Evolutionary conservation across 2,113 vertebrate genomes (phyloP).

Genomic region (Otocyon megalotis): DNA sequence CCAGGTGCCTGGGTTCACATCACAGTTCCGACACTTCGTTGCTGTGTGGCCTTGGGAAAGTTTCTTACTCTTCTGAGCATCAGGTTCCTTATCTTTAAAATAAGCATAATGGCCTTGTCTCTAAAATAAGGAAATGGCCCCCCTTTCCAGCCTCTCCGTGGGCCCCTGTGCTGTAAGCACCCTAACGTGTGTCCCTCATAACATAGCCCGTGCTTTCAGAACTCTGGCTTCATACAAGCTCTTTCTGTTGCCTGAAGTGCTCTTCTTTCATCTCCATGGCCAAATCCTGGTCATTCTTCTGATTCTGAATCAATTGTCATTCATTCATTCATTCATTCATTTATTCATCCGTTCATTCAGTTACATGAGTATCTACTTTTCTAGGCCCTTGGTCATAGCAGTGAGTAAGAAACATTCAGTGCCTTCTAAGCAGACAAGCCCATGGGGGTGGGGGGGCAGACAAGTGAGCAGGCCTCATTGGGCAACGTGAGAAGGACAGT

Average conservation of each 20-base stretch:
- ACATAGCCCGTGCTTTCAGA: neutral
- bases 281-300: neutral
- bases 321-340: neutral
- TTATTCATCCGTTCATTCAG: neutral
- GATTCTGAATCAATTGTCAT: neutral
- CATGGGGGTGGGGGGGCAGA: neutral
- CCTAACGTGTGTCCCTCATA: neutral
- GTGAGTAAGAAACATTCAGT: neutral
- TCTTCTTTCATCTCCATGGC: neutral
- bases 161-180: neutral
- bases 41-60: neutral
- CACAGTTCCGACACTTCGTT: neutral
- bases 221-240: neutral
- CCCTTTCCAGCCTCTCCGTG: neutral
- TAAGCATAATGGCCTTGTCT: neutral
- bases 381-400: neutral
- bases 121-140: neutral
- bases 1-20: neutral
- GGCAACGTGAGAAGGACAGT: neutral
- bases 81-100: neutral
- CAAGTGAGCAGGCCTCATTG: neutral
- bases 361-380: neutral
- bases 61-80: neutral
- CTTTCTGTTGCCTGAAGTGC: neutral
- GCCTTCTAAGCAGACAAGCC: neutral